These are phyloP conservation scores for Exaiptasia diaphana DNA, from an alignment of 64 coral and sea anemone species.

Conservation along the genomic window DNA sequence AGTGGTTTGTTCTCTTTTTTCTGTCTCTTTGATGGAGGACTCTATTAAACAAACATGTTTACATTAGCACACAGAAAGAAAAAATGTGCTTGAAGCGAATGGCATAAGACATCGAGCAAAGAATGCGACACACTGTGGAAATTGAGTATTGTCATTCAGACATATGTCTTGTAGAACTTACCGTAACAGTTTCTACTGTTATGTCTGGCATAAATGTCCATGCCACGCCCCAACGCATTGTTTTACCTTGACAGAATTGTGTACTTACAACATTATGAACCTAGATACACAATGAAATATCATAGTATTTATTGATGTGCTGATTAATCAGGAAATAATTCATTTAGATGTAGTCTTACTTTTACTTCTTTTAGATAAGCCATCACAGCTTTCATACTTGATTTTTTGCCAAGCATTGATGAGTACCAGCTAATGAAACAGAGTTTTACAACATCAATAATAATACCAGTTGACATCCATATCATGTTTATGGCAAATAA, in stretches of 20 bases:
- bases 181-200: background rate
- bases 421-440: slow-evolving; percentile 76
- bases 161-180: background rate
- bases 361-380: slow-evolving; percentile 66
- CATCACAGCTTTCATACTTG: slow-evolving; percentile 70
- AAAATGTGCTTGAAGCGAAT: background rate
- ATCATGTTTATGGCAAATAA: no score
- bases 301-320: no score
- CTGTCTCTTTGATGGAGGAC: slow-evolving; percentile 30
- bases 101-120: no score
- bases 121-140: background rate
- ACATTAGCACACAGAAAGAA: background rate
- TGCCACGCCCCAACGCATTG: slow-evolving; percentile 91
- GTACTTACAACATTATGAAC: slow-evolving; percentile 61
- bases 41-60: background rate
- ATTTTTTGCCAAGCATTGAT: slow-evolving; percentile 96
- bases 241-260: slow-evolving; percentile 90
- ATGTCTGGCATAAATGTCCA: slow-evolving; percentile 82
- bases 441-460: no score
- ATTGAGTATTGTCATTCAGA: background rate
- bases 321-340: no score
- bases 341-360: slow-evolving; percentile 34
- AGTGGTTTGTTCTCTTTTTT: slow-evolving; percentile 42
- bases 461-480: no score
- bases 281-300: slow-evolving; percentile 8